These are phyloP conservation scores for Drosophila grimshawi DNA, from an alignment of 1,140 invertebrate genomes.

Conservation along the genomic window DNA sequence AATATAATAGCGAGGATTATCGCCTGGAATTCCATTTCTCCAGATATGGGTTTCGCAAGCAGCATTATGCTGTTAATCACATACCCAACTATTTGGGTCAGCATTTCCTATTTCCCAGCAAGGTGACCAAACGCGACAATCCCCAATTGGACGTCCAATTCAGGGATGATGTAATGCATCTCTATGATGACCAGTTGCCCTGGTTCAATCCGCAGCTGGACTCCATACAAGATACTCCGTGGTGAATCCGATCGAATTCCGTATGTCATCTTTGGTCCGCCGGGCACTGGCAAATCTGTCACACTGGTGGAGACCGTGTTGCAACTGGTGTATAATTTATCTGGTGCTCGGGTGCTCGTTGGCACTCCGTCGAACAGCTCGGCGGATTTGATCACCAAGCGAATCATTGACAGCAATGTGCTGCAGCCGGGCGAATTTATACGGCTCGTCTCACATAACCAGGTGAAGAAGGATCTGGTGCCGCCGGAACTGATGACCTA, in stretches of 20 bases:
- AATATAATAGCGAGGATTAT: constrained; percentile 89
- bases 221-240: constrained; percentile 89
- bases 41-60: constrained; percentile 86
- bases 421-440: constrained; percentile 88
- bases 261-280: constrained; percentile 96
- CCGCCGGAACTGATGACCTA: constrained; percentile 88
- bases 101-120: constrained; percentile 89
- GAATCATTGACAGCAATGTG: constrained; percentile 87
- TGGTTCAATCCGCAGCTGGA: constrained; percentile 94
- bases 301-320: constrained; percentile 94
- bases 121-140: constrained; percentile 65
- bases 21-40: constrained; percentile 87
- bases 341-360: constrained; percentile 90
- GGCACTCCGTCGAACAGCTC: constrained; percentile 95
- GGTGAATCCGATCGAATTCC: constrained; percentile 91
- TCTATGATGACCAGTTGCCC: constrained; percentile 55
- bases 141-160: constrained; percentile 67
- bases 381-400: constrained; percentile 91
- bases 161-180: constrained; percentile 45
- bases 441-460: constrained; percentile 88
- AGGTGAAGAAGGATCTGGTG: constrained; percentile 86
- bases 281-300: constrained; percentile 98
- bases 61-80: constrained; percentile 88
- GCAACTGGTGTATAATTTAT: constrained; percentile 89
- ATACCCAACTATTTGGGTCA: constrained; percentile 85